Conservation (phyloP, 2,888 invertebrate species). For the Cylloceria caligata region DNA sequence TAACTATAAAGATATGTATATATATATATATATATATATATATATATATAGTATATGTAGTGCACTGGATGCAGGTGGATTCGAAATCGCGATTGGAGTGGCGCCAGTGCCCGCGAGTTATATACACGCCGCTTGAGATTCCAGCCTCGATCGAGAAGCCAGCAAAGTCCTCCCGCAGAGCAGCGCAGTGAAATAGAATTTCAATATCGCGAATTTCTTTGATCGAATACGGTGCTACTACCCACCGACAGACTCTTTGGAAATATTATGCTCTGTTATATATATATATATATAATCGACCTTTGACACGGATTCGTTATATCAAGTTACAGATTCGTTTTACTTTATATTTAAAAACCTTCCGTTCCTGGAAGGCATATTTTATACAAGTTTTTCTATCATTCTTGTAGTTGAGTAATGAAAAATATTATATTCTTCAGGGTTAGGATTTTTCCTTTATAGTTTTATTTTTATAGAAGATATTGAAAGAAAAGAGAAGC, state of each 20-base stretch:
- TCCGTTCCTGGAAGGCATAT: background rate
- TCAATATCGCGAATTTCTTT: slow-evolving; percentile 63
- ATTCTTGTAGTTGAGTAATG: background rate
- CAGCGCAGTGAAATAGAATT: slow-evolving; percentile 55
- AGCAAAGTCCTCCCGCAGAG: slow-evolving; percentile 66
- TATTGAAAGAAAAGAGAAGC: background rate
- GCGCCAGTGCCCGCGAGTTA: slow-evolving; percentile 74
- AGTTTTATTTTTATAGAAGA: background rate
- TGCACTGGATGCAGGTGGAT: slow-evolving; percentile 62
- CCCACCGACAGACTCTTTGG: slow-evolving; percentile 2
- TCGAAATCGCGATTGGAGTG: slow-evolving; percentile 78
- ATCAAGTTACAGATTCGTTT: background rate
- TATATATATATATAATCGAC: slow-evolving; percentile 22
- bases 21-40: no score
- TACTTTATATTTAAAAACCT: slow-evolving; percentile 12
- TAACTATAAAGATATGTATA: background rate
- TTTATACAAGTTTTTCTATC: background rate
- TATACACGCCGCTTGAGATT: slow-evolving; percentile 59
- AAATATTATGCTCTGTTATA: slow-evolving; percentile 17
- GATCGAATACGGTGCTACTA: slow-evolving; percentile 39
- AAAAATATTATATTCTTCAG: background rate
- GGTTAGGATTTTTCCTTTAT: background rate
- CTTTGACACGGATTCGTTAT: slow-evolving; percentile 46
- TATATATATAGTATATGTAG: slow-evolving; percentile 1
- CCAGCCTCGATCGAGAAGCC: slow-evolving; percentile 65